A percentile compares a stretch with the other conserved stretches of the same genome.
Conservation (phyloP, 2,888 invertebrate genomes). For the Tubulanus polymorphus region DNA sequence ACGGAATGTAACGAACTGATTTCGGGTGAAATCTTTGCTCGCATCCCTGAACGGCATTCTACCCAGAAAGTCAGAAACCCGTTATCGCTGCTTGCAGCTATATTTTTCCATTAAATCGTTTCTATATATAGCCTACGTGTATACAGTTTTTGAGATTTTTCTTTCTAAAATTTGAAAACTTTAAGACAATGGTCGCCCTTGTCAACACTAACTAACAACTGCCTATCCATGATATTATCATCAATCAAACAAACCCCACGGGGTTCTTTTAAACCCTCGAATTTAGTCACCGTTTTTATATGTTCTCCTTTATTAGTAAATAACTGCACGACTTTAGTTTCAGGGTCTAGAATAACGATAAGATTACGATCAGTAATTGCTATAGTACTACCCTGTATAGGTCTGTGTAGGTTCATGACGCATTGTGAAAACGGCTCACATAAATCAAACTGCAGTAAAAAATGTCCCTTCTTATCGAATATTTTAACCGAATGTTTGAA, state of each 20-base stretch:
- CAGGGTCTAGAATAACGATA: not conserved
- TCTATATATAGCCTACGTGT: too few species aligned
- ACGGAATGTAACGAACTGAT: too few species aligned
- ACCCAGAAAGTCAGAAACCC: too few species aligned
- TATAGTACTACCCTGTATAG: not conserved
- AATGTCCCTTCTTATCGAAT: not conserved
- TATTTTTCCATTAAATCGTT: too few species aligned
- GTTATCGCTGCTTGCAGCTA: too few species aligned
- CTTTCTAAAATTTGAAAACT: not conserved
- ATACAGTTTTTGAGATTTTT: too few species aligned
- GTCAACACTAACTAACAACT: not conserved
- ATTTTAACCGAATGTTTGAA: not conserved
- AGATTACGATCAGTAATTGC: not conserved
- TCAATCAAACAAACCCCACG: not conserved
- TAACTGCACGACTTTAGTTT: not conserved
- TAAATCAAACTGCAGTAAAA: not conserved
- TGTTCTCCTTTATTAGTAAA: not conserved
- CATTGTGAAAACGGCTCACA: not conserved
- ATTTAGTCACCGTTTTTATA: not conserved
- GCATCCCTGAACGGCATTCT: too few species aligned
- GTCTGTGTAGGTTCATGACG: not conserved
- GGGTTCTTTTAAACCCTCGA: not conserved
- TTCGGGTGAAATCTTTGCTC: too few species aligned
- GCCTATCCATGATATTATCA: not conserved
- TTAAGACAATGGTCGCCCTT: not conserved